Percentiles rank a stretch among this genome's conserved stretches.
These are phyloP conservation scores for Cuculus canorus DNA, from an alignment of 2,797 vertebrate genomes.

Conservation along the genomic window DNA sequence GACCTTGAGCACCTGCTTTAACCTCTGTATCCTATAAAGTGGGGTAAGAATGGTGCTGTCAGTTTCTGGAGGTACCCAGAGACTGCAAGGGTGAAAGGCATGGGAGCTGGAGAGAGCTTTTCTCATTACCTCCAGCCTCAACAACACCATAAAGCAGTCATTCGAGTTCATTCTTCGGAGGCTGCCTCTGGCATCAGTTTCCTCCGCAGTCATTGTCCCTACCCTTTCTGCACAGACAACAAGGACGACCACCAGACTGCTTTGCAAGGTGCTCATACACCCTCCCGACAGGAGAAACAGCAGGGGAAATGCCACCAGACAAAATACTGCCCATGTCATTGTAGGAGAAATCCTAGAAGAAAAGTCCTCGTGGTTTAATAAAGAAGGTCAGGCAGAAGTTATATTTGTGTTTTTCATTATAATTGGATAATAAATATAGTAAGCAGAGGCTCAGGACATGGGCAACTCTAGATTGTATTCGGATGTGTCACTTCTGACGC, in stretches of 20 bases:
- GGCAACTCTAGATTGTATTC: background rate
- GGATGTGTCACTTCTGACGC: background rate
- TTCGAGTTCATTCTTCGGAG: background rate
- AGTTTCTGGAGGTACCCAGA: background rate
- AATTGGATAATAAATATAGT: slow-evolving; percentile 51
- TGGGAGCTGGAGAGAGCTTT: background rate
- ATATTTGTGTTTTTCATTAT: slow-evolving; percentile 15
- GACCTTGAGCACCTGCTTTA: background rate
- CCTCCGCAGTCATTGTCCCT: background rate
- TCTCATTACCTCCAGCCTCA: slow-evolving; percentile 9
- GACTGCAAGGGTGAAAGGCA: rapidly evolving
- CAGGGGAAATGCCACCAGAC: background rate
- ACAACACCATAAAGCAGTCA: background rate
- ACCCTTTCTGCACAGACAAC: background rate
- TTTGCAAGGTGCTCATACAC: background rate
- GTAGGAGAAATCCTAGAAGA: background rate
- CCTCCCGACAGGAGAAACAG: background rate
- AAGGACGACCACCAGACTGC: background rate
- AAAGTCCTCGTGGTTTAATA: background rate
- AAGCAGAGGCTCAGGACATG: background rate
- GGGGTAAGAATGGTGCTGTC: background rate
- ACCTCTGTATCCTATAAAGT: background rate
- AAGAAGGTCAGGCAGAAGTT: slow-evolving; percentile 23
- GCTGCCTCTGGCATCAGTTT: background rate
- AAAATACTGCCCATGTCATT: background rate